A percentile compares a stretch with the other conserved stretches of the same genome.
phyloP scores from a whole-genome alignment of 2,888 invertebrate species.

The Spialia ferax region DNA sequence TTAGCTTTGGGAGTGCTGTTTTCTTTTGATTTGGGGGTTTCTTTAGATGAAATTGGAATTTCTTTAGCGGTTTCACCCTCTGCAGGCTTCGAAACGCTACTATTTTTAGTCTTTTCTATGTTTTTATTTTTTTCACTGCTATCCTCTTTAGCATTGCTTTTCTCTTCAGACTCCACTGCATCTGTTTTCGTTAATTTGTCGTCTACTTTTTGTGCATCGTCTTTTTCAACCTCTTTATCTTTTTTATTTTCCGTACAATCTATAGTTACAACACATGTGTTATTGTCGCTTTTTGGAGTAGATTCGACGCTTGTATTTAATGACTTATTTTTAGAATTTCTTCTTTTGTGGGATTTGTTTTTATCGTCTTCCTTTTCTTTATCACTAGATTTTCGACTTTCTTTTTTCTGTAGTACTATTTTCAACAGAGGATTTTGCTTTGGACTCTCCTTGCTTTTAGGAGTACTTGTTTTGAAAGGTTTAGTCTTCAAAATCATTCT shows the following conservation, averaged over 20 bases:
- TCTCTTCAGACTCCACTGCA: background rate
- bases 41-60: slow-evolving; percentile 1
- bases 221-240: background rate
- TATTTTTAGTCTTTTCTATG: slow-evolving; percentile 15
- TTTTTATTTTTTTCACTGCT: slow-evolving; percentile 15
- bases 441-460: slow-evolving; percentile 38
- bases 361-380: slow-evolving; percentile 51
- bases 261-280: slow-evolving; percentile 38
- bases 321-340: slow-evolving; percentile 63
- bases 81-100: slow-evolving; percentile 38
- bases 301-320: slow-evolving; percentile 50
- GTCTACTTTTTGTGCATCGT: background rate
- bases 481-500: slow-evolving; percentile 47
- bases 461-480: slow-evolving; percentile 45
- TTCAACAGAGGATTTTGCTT: slow-evolving; percentile 21
- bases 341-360: slow-evolving; percentile 52
- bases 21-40: slow-evolving; percentile 14
- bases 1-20: slow-evolving; percentile 31
- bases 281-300: slow-evolving; percentile 44
- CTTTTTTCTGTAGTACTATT: slow-evolving; percentile 42
- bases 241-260: background rate
- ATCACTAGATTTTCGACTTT: slow-evolving; percentile 46
- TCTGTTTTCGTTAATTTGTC: slow-evolving; percentile 1
- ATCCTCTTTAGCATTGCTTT: slow-evolving; percentile 9
- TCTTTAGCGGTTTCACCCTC: slow-evolving; percentile 39